phyloP scores from a whole-genome alignment of 1,140 invertebrate genomes.

The Rhopalosiphum maidis region DNA sequence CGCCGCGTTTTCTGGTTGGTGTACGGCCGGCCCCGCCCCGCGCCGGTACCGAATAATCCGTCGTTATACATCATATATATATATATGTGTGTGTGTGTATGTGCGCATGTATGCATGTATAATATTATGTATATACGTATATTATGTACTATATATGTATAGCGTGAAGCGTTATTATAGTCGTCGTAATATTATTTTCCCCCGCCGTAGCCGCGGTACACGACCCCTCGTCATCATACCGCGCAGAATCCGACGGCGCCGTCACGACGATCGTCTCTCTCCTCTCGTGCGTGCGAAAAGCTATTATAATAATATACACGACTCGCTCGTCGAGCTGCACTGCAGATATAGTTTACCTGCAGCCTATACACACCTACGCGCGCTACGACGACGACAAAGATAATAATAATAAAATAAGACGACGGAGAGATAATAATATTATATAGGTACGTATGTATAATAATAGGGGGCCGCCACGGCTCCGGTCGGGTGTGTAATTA shows the following conservation, averaged over 20 bases:
- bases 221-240: not conserved
- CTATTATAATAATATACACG: slow-evolving; percentile 17
- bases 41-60: slow-evolving; percentile 19
- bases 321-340: not conserved
- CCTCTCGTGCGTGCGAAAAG: not conserved
- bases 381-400: no score
- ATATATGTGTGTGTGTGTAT: not conserved
- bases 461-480: not conserved
- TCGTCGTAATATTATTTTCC: not conserved
- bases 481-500: not conserved
- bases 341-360: not conserved
- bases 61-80: slow-evolving; percentile 7
- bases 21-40: slow-evolving; percentile 35
- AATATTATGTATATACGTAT: no score
- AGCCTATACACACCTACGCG: not conserved
- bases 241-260: not conserved
- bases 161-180: not conserved
- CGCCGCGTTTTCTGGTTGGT: slow-evolving; percentile 42
- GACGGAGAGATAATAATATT: not conserved
- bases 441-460: not conserved
- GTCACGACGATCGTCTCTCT: not conserved
- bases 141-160: not conserved
- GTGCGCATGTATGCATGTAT: not conserved
- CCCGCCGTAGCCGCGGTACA: no score
- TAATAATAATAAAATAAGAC: not conserved